A percentile compares a stretch with the other conserved stretches of the same genome.
Evolutionary conservation across 1,140 invertebrate genomes (phyloP).

Genomic region (Caenorhabditis briggsae): DNA sequence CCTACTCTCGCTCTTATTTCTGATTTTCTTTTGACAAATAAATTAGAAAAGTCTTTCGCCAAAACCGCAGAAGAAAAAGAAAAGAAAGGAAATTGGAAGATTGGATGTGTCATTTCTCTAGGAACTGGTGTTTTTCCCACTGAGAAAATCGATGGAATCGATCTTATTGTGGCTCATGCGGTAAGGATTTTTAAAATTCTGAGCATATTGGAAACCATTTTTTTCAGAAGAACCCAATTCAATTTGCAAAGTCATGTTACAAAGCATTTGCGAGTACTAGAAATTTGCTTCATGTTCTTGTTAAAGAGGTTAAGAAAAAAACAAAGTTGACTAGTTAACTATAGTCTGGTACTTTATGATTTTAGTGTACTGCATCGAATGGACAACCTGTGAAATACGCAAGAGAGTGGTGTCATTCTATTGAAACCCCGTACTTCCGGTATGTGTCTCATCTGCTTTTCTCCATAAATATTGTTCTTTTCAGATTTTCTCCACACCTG

Average conservation of each 20-base stretch:
- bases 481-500: slow-evolving; percentile 13
- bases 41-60: slow-evolving; percentile 54
- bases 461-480: background rate
- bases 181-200: background rate
- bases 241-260: slow-evolving; percentile 50
- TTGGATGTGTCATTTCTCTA: slow-evolving; percentile 57
- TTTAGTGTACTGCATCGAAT: slow-evolving; percentile 59
- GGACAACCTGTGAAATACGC: slow-evolving; percentile 59
- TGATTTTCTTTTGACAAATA: slow-evolving; percentile 52
- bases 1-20: slow-evolving; percentile 56
- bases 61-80: background rate
- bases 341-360: background rate
- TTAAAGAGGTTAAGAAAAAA: slow-evolving; percentile 31
- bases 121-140: slow-evolving; percentile 52
- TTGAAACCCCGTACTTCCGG: slow-evolving; percentile 55
- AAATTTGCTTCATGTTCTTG: slow-evolving; percentile 53
- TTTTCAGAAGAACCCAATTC: slow-evolving; percentile 54
- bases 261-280: slow-evolving; percentile 28
- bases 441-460: background rate
- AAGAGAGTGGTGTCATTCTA: slow-evolving; percentile 57
- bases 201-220: background rate
- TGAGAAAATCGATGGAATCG: slow-evolving; percentile 59
- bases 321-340: background rate
- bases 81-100: background rate
- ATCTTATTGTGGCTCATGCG: slow-evolving; percentile 50